Evolutionary conservation across 2,888 invertebrate genomes (phyloP).

Genomic region (Netelia inedita): DNA sequence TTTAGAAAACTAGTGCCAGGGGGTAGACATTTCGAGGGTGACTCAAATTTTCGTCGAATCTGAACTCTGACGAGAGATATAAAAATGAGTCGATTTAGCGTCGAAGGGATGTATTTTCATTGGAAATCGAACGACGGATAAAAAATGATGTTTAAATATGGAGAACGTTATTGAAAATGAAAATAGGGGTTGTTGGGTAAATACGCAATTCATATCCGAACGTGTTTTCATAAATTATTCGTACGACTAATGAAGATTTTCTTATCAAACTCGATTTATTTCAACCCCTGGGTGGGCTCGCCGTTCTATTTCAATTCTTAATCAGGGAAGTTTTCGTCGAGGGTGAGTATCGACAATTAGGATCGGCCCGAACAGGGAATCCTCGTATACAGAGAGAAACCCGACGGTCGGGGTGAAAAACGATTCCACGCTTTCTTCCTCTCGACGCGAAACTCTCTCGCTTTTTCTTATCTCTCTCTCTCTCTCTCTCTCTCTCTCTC

Average conservation of each 20-base stretch:
- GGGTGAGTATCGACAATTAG: slow-evolving; percentile 30
- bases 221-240: slow-evolving; percentile 36
- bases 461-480: too few relatives aligned
- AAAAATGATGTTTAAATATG: too few relatives aligned
- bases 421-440: slow-evolving; percentile 15
- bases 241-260: slow-evolving; percentile 13
- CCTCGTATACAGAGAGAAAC: not conserved
- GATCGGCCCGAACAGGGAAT: not conserved
- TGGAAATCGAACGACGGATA: not conserved
- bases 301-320: slow-evolving; percentile 40
- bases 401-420: slow-evolving; percentile 16
- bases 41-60: not conserved
- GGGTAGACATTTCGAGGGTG: not conserved
- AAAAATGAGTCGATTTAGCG: not conserved
- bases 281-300: not conserved
- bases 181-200: too few relatives aligned
- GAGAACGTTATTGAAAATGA: too few relatives aligned
- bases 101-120: not conserved
- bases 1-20: slow-evolving; percentile 8
- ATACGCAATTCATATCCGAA: not conserved
- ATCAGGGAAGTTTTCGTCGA: slow-evolving; percentile 29
- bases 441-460: too few relatives aligned
- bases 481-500: not conserved
- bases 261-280: slow-evolving; percentile 1
- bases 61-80: not conserved